A percentile compares a stretch with the other conserved stretches of the same genome.
Conservation (phyloP, 2,113 vertebrate species). For the Hemiprocne comata region DNA sequence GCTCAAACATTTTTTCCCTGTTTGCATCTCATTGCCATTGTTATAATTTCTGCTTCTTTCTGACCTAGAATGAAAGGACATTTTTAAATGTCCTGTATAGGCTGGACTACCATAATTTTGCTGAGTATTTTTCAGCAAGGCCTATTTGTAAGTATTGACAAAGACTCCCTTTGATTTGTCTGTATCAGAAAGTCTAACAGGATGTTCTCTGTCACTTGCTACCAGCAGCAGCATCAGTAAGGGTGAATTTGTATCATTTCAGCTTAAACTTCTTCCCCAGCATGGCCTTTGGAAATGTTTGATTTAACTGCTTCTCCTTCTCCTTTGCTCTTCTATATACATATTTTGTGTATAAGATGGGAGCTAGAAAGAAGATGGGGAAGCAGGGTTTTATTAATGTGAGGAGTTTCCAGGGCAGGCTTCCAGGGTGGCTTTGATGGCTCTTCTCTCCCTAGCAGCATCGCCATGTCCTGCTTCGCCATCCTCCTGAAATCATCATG, state of each 20-base stretch:
- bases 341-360: constrained; percentile 30
- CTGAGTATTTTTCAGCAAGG: not conserved
- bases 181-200: not conserved
- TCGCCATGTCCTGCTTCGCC: constrained; percentile 46
- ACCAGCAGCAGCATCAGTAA: not conserved
- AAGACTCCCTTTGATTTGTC: not conserved
- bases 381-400: constrained; percentile 52
- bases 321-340: constrained; percentile 62
- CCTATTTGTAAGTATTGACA: not conserved
- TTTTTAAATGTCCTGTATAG: not conserved
- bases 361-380: constrained; percentile 69
- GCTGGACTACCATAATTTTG: not conserved
- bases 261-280: constrained; percentile 42
- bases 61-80: not conserved
- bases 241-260: constrained; percentile 14
- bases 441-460: constrained; percentile 69
- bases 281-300: constrained; percentile 14
- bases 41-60: constrained; percentile 5
- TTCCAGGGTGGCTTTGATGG: constrained; percentile 55
- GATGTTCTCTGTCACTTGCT: not conserved
- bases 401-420: constrained; percentile 55
- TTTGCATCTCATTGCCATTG: not conserved
- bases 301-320: constrained; percentile 56
- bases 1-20: not conserved
- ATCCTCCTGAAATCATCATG: constrained; percentile 61